Conservation (phyloP, 2,888 invertebrate species). For the Mylabris sibirica region DNA sequence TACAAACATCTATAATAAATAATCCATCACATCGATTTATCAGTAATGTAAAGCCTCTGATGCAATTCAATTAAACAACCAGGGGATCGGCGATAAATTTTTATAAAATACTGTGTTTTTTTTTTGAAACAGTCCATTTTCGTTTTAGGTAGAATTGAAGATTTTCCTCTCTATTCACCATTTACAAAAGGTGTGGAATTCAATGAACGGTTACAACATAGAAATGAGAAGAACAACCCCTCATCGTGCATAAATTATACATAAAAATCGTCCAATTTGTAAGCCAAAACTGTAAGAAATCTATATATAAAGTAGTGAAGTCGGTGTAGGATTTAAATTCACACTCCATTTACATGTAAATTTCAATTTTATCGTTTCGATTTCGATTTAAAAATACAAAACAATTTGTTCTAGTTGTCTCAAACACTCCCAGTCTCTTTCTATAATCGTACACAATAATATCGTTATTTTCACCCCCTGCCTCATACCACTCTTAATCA, state of each 20-base stretch:
- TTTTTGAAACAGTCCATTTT: background rate
- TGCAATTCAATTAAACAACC: constrained; percentile 2
- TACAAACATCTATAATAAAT: background rate
- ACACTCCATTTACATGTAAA: constrained; percentile 25
- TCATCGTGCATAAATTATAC: constrained; percentile 15
- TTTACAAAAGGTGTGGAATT: background rate
- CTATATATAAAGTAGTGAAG: constrained; percentile 13
- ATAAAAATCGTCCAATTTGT: constrained; percentile 21
- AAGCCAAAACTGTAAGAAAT: constrained; percentile 21
- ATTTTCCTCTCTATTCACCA: background rate
- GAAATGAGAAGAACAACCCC: background rate
- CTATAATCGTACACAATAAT: background rate
- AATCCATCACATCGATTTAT: constrained; percentile 2
- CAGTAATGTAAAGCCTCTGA: background rate
- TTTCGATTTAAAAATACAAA: constrained; percentile 13
- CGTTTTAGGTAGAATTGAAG: background rate
- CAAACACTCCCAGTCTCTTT: background rate
- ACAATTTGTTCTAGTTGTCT: constrained; percentile 6
- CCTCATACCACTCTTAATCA: background rate
- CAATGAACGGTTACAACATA: background rate
- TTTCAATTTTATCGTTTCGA: constrained; percentile 15
- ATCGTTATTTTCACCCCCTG: background rate
- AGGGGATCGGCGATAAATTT: background rate
- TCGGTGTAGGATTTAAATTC: constrained; percentile 18
- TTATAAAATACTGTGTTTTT: background rate